Evolutionary conservation across 2,888 invertebrate species (phyloP), one percentile per base, ranked within the genome.

Genomic region (Eupithecia pulchellata): DNA sequence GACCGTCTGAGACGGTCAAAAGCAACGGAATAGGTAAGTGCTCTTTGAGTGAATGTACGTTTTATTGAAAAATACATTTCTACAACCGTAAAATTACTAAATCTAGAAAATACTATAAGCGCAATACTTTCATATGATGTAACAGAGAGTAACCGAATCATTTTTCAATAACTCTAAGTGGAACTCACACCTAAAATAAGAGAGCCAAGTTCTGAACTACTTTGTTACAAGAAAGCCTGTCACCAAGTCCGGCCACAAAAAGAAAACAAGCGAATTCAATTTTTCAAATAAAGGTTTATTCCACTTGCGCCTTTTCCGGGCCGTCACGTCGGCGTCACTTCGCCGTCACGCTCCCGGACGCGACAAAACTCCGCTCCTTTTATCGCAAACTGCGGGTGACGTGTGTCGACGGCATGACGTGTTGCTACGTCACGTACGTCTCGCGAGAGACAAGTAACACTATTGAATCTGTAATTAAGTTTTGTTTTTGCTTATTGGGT

Each of bases 351-450:
- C 69, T 52, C 64, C 62, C 27, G 69, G 69, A 77, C 77, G 71
- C 76, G 73, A 76, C 73, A 71, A 64, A 69, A 70, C 75, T 72
- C 29, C 64, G 68, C 69, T 76, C 76, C 72, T 78, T 80, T 81
- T 76, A 78, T 71, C 72, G 66, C 75, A 71, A 78, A 79, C 77
- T 81, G 82, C 64, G 66, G 72, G 66, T 77, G 83, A 80, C 81
- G 81, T 73, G 64, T 71, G 79, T 73, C 72, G 76, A 52, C 52
- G 52, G 13, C 36, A 42, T 63, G 63, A 75, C 69, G 63, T 55
- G 73, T 52, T 32, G 60, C 61, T 32, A 34, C 61, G 61, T 61
- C 61, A 61, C 61, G 61, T 61, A 61, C 57, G 17, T 61, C 61
- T 61, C 61, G 13, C 5, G 34, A 61, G 34, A 61, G 61, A 61